Conservation (phyloP, 2,888 invertebrate genomes). For the Erebia palarica region DNA sequence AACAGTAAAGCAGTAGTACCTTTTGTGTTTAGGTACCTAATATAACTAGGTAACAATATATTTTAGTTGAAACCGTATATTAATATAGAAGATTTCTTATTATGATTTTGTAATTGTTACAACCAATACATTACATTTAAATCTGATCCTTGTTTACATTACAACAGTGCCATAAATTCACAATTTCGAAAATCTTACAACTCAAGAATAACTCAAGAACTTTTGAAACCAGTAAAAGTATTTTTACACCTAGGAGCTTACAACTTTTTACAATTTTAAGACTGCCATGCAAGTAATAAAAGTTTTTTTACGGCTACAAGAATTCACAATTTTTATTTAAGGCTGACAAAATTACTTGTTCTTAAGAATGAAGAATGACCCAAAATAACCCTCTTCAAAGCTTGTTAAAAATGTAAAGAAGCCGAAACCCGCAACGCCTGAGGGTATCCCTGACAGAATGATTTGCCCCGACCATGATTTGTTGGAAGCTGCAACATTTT, state of each 20-base stretch:
- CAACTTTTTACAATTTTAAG: slow-evolving; percentile 7
- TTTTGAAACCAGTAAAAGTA: background rate
- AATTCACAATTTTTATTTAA: slow-evolving; percentile 17
- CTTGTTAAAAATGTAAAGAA: slow-evolving; percentile 40
- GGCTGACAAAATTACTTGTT: slow-evolving; percentile 33
- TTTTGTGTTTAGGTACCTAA: too few species aligned
- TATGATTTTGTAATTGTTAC: too few species aligned
- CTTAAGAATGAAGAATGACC: slow-evolving; percentile 41
- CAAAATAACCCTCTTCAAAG: slow-evolving; percentile 43
- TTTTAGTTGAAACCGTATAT: too few species aligned
- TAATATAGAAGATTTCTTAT: too few species aligned
- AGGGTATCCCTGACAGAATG: slow-evolving; percentile 45
- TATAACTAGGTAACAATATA: too few species aligned
- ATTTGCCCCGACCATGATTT: slow-evolving; percentile 47
- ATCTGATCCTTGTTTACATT: too few species aligned
- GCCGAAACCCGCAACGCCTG: slow-evolving; percentile 34
- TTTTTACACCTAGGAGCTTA: background rate
- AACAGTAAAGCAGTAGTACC: too few species aligned
- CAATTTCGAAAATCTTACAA: background rate
- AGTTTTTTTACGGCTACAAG: slow-evolving; percentile 9
- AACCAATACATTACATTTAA: too few species aligned
- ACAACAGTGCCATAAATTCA: too few species aligned
- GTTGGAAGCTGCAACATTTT: slow-evolving; percentile 42
- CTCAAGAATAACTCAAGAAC: background rate
- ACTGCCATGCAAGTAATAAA: background rate